Conservation (phyloP, 1,140 invertebrate genomes). For the Apis dorsata region DNA sequence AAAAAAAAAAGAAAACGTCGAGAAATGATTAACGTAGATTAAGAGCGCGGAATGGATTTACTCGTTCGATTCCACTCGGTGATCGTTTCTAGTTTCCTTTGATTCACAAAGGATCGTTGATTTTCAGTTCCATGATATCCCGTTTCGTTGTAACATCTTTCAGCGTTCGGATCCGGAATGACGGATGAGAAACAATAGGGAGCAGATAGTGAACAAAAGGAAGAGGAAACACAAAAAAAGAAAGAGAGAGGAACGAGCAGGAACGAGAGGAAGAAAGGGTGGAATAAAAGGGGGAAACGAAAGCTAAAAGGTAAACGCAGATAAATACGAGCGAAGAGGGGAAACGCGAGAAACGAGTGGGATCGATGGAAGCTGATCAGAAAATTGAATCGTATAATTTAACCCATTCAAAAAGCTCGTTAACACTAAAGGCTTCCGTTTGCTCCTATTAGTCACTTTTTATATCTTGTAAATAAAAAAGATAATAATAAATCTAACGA, state of each 20-base stretch:
- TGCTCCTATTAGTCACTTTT: not conserved
- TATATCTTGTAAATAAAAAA: not conserved
- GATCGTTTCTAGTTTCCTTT: not conserved
- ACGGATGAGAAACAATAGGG: constrained; percentile 14
- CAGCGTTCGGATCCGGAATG: not conserved
- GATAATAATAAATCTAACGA: not conserved
- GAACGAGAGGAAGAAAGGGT: not conserved
- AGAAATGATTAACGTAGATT: not conserved
- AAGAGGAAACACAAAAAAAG: not conserved
- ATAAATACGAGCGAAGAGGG: not conserved
- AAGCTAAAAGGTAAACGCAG: not conserved
- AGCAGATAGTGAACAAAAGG: not conserved
- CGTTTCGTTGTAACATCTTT: not conserved
- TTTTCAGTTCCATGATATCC: not conserved
- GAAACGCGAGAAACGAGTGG: not conserved
- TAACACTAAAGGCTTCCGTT: not conserved
- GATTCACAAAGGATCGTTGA: constrained; percentile 9
- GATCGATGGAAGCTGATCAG: constrained; percentile 9
- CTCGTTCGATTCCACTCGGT: not conserved
- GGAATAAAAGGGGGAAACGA: not conserved
- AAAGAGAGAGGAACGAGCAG: not conserved
- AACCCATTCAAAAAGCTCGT: constrained; percentile 13
- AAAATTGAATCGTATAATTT: constrained; percentile 15
- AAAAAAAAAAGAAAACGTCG: not conserved
- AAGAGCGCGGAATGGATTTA: constrained; percentile 9